Evolutionary conservation across 2,113 vertebrate species (phyloP).

Genomic region (Anguilla japonica): DNA sequence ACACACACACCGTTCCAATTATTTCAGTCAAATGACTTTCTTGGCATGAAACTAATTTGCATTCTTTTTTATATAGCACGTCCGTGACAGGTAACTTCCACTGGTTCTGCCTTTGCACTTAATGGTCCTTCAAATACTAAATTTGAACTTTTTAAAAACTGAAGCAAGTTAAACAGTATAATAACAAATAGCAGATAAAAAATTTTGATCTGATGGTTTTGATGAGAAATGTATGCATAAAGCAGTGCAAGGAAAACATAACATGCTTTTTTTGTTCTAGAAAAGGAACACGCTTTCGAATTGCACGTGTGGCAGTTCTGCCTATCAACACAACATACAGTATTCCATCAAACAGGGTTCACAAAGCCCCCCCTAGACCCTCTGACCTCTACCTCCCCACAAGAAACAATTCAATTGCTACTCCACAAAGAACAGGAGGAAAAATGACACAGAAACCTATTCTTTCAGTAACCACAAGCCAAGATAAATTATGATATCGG

Average conservation of each 20-base stretch:
- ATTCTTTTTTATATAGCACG: not conserved
- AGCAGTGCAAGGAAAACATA: not conserved
- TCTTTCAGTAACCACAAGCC: slow-evolving; percentile 3
- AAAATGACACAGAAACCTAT: not conserved
- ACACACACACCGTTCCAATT: not conserved
- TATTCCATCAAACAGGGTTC: not conserved
- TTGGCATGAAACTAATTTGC: not conserved
- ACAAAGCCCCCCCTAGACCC: not conserved
- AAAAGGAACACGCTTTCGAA: not conserved
- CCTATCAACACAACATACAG: not conserved
- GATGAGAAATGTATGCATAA: not conserved
- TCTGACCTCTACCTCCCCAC: not conserved
- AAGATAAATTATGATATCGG: slow-evolving; percentile 17
- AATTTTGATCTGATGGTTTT: not conserved
- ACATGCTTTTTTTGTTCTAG: not conserved
- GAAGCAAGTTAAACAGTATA: not conserved
- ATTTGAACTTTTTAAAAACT: too few relatives aligned
- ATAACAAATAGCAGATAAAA: not conserved
- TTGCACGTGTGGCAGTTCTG: not conserved
- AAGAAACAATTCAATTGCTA: slow-evolving; percentile 27
- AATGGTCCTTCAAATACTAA: too few relatives aligned
- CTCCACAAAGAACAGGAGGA: slow-evolving; percentile 7
- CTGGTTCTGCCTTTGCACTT: not conserved
- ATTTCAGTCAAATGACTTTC: slow-evolving; percentile 4
- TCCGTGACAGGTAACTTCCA: not conserved